Evolutionary conservation across 2,797 vertebrate genomes (phyloP).

Genomic region (Borostomias antarcticus): DNA sequence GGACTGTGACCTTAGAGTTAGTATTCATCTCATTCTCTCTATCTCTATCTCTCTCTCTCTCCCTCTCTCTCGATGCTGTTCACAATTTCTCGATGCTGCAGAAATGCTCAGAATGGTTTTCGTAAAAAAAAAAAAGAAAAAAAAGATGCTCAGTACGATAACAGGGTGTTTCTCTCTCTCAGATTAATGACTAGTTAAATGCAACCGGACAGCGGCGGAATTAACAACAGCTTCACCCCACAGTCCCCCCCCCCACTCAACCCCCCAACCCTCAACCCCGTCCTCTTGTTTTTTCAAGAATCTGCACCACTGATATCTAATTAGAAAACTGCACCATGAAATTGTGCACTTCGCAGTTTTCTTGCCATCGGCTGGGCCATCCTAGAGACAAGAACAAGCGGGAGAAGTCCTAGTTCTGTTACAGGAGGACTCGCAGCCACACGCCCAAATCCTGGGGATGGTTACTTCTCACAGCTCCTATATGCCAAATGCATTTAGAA

Average conservation of each 20-base stretch:
- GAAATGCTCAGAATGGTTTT: conserved; percentile 66
- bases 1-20: too few relatives aligned
- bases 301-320: conserved; percentile 61
- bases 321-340: conserved; percentile 61
- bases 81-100: conserved; percentile 68
- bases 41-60: conserved; percentile 24
- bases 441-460: too few relatives aligned
- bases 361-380: background rate
- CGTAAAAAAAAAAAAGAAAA: conserved; percentile 70
- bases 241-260: conserved; percentile 24
- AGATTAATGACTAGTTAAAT: conserved; percentile 83
- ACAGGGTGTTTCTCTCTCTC: conserved; percentile 64
- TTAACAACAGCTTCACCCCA: conserved; percentile 72
- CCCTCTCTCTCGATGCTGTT: conserved; percentile 53
- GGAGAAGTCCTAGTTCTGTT: too few relatives aligned
- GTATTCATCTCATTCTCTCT: conserved; percentile 52
- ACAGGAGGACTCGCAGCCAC: too few relatives aligned
- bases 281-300: conserved; percentile 34
- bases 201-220: conserved; percentile 78
- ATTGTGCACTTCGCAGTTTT: conserved; percentile 48
- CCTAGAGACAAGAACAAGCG: background rate
- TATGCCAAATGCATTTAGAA: background rate
- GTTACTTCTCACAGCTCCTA: too few relatives aligned
- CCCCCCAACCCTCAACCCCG: conserved; percentile 18
- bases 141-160: conserved; percentile 72